Evolutionary conservation across 2,888 invertebrate species (phyloP).

Genomic region (Drosophila demipolita): DNA sequence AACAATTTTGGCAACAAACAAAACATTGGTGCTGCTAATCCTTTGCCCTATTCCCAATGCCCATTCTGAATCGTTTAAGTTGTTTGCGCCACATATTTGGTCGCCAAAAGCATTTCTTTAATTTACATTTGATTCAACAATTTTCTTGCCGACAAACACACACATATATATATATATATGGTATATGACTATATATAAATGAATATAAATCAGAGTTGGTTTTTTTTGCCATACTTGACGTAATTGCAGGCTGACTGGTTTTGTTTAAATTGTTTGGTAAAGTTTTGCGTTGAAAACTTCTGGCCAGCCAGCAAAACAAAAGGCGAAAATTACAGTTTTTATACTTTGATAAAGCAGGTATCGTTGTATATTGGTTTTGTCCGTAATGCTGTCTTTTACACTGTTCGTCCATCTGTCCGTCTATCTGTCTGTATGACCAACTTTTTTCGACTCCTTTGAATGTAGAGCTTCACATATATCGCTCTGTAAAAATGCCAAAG

Average conservation of each 20-base stretch:
- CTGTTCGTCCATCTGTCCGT: too few relatives aligned
- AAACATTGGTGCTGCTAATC: conserved; percentile 47
- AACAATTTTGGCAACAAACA: conserved; percentile 26
- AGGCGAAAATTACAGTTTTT: conserved; percentile 69
- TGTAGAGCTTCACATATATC: too few relatives aligned
- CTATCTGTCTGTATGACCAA: not conserved
- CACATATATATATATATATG: conserved; percentile 16
- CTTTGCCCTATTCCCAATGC: conserved; percentile 25
- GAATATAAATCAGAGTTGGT: conserved; percentile 16
- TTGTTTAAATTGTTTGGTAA: too few relatives aligned
- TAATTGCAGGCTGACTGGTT: too few relatives aligned
- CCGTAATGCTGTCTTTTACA: too few relatives aligned
- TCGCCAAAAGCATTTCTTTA: conserved; percentile 74
- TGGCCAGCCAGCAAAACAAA: conserved; percentile 65
- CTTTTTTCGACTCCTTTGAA: not conserved
- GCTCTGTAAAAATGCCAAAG: too few relatives aligned
- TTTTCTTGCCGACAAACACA: too few relatives aligned
- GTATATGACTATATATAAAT: conserved; percentile 34
- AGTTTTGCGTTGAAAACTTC: conserved; percentile 63
- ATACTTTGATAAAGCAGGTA: not conserved
- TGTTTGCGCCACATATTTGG: conserved; percentile 65
- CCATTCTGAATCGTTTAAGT: conserved; percentile 21
- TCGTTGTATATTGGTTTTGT: not conserved
- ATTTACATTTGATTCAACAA: conserved; percentile 75
- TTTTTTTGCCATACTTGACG: conserved; percentile 31